Base-by-base conservation (phyloP, 1,140 invertebrate species). In the Drosophila obscura region DNA sequence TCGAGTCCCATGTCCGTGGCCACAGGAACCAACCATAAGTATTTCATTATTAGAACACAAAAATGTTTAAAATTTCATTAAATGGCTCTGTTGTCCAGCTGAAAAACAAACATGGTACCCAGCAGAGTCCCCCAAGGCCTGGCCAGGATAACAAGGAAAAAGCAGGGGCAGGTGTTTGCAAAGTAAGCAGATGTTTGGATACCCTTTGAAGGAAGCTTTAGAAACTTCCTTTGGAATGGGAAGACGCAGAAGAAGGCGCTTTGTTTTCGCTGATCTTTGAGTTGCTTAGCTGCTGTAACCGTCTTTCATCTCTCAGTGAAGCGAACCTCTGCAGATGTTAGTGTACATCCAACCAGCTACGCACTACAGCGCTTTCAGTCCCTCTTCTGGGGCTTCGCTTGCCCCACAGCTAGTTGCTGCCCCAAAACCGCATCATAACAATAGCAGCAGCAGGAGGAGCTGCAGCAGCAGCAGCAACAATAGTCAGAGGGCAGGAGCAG, bases 51-150 rank as follows among this genome's bases (percentile, higher is more conserved):
- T 81, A 78, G 73, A 81, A 74, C 74, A 82, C 78, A 87, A 81
- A 85, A 87, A 85, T 85, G 82, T 72, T 67, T 80, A 87, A 85
- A 87, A 85, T 85, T 85, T 85, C 81, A 85, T 85, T 85, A 85
- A 77, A 82, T 87, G 69, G 77, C 77, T 74, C 74, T 63, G 56
- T 61, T 81, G 78, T 73, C 71, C 58, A 26, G 31, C 46, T 26
- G 8, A 62, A 46, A 51, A 51, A 35, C 62, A 80, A 69, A 69
- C 63, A 79, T 68, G 59, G 41, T 45, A 45, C 16, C 24, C 49
- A 62, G 16, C 56, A 39, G 2, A 45, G 50, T 46, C 35, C 45
- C 43, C 59, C 22, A 48, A 50, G 46, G 56, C 35, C 35, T 24
- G 31, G 71, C 22, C 49, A 53, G 31, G 6, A 72, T 16, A 71